Conservation (phyloP, 2,113 vertebrate species). For the Emydocephalus ijimae region DNA sequence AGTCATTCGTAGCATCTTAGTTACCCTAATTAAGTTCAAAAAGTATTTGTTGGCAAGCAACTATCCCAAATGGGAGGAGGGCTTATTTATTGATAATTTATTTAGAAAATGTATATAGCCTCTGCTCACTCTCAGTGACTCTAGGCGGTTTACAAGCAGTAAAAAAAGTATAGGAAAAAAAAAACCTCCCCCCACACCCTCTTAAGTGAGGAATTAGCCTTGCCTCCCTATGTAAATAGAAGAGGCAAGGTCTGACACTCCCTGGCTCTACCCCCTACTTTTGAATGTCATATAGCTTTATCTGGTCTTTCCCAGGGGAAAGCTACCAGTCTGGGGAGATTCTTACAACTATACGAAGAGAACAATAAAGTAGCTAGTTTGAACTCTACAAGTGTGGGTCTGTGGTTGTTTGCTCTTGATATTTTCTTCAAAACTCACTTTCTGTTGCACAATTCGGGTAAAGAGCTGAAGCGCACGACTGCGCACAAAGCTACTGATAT, state of each 20-base stretch:
- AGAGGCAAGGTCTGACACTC: background rate
- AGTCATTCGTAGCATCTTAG: background rate
- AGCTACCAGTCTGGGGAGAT: background rate
- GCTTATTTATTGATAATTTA: background rate
- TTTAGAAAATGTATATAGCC: background rate
- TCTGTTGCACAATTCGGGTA: conserved; percentile 83
- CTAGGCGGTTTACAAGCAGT: background rate
- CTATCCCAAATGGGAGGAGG: background rate
- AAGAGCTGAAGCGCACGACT: conserved; percentile 87
- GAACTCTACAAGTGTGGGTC: background rate
- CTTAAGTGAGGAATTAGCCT: background rate
- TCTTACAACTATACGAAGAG: background rate
- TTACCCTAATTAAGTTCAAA: background rate
- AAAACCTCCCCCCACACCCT: too few relatives aligned
- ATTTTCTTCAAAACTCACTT: conserved; percentile 64
- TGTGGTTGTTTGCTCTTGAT: background rate
- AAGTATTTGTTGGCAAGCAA: background rate
- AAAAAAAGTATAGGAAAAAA: background rate
- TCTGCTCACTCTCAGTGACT: background rate
- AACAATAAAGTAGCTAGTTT: background rate
- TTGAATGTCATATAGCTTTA: background rate
- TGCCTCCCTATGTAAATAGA: background rate
- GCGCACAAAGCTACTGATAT: conserved; percentile 82
- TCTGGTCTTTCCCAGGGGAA: background rate
- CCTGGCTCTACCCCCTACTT: too few relatives aligned